Evolutionary conservation across 2,113 vertebrate species (phyloP), one percentile per base, ranked within the genome.

Genomic region (Seriola rivoliana): DNA sequence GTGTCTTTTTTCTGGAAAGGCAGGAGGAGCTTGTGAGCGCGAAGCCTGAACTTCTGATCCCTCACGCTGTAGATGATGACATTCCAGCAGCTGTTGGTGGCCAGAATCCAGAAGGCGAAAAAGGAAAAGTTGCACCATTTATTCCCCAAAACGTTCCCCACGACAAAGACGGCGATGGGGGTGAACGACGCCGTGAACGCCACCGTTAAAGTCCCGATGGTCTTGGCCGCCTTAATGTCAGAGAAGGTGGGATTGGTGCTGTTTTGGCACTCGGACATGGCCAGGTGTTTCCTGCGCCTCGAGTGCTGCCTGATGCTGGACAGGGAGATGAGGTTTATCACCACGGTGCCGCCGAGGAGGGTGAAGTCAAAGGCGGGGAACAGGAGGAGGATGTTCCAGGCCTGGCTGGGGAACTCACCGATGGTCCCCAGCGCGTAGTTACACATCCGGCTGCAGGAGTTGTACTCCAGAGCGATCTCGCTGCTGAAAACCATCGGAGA

Each of bases 71-170:
- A 96, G 52, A 96, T 96, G 0, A 96, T 93, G 10, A 96, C 95
- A 44, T 96, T 96, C 89, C 95, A 96, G 87, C 95, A 95, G 42
- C 96, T 96, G 86, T 95, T 96, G 5, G 93, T 85, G 25, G 95
- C 88, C 87, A 96, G 87, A 80, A 95, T 95, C 96, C 96, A 96
- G 78, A 96, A 96, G 29, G 95, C 93, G 32, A 96, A 94, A 66
- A 96, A 95, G 0, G 95, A 96, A 62, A 96, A 96, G 81, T 89
- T 93, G 85, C 96, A 96, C 95, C 96, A 96, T 69, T 93, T 70
- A 38, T 95, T 95, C 4, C 96, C 96, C 76, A 94, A 34, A 36
- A 96, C 95, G 3, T 96, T 95, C 3, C 95, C 95, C 0, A 96
- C 93, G 2, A 96, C 95, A 25, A 96, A 96, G 48, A 96, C 95